Evolutionary conservation across 2,797 vertebrate genomes (phyloP), one percentile per base, ranked within the genome.

Genomic region (Microtus agrestis): DNA sequence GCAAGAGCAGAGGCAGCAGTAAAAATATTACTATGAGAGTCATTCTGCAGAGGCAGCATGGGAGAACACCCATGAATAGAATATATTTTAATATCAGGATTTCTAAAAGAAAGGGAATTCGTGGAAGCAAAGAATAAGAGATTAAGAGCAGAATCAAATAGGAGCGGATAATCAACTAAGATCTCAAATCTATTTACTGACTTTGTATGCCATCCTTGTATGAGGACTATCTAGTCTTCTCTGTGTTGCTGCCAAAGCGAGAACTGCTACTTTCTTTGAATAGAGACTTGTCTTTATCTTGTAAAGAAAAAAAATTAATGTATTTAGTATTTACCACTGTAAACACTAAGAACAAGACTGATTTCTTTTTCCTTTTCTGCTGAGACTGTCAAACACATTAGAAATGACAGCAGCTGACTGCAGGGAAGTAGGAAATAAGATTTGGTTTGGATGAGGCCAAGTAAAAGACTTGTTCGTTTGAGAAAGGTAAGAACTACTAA

Each of bases 261-360:
- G 13, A 0, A 3, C 9, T 71, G 40, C 25, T 46, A 12, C 21
- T 21, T 23, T 9, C 31, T 86, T 51, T 69, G 43, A 43, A 48
- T 51, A 82, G 48, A 94, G 5, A 92, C 74, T 54, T 78, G 3
- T 76, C 21, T 14, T 93, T 56, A 81, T 23, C 37, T 51, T 15
- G 40, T 29, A 87, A 21, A 82, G 54, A 74, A 89, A 93, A 94
- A 93, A 14, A 40, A 71, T 13, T 79, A 81, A 81, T 87, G 54
- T 0, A 4, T 54, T 54, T 54, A 15, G 51, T 23, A 34, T 67
- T 87, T 59, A 15, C 31, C 15, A 67, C 1, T 65, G 5, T 61
- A 82, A 31, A 91, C 15, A 25, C 93, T 78, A 87, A 87, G 34
- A 92, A 85, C 80, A 88, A 51, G 40, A 74, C 13, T 48, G 0